These are phyloP conservation scores for Lycaon pictus DNA, from an alignment of 2,113 vertebrate genomes.

Conservation along the genomic window DNA sequence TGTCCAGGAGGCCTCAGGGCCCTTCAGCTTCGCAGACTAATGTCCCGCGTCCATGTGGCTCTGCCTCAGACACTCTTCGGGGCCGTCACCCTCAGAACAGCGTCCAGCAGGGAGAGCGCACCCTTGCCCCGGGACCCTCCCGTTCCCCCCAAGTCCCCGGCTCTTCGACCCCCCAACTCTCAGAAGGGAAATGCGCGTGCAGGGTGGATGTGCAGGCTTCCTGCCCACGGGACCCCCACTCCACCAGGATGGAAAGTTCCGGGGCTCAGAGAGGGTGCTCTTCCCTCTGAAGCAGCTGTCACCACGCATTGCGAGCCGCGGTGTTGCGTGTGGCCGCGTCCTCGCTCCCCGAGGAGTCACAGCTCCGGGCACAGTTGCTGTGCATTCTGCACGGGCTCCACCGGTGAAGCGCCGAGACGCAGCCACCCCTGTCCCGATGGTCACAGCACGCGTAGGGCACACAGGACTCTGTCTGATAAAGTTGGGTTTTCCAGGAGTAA, in stretches of 20 bases:
- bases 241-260: not conserved
- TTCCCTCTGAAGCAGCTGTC: not conserved
- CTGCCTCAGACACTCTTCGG: not conserved
- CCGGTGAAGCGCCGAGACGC: accelerated
- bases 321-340: not conserved
- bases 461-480: not conserved
- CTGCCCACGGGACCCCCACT: not conserved
- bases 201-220: not conserved
- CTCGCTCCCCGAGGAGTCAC: not conserved
- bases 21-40: not conserved
- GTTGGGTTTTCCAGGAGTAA: not conserved
- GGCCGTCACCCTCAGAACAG: not conserved
- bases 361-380: no score
- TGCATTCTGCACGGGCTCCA: accelerated
- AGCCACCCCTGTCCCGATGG: not conserved
- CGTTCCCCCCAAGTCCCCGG: constrained; percentile 27
- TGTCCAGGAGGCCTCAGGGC: not conserved
- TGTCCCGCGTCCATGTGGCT: not conserved
- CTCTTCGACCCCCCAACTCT: not conserved
- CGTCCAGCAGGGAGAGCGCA: not conserved
- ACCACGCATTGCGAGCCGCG: not conserved
- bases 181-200: constrained; percentile 59
- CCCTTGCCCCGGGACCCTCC: not conserved
- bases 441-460: not conserved
- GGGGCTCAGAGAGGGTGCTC: not conserved